A percentile compares a stretch with the other conserved stretches of the same genome.
These are phyloP conservation scores for Eurystomus gularis DNA, from an alignment of 2,113 vertebrate species.

Conservation along the genomic window DNA sequence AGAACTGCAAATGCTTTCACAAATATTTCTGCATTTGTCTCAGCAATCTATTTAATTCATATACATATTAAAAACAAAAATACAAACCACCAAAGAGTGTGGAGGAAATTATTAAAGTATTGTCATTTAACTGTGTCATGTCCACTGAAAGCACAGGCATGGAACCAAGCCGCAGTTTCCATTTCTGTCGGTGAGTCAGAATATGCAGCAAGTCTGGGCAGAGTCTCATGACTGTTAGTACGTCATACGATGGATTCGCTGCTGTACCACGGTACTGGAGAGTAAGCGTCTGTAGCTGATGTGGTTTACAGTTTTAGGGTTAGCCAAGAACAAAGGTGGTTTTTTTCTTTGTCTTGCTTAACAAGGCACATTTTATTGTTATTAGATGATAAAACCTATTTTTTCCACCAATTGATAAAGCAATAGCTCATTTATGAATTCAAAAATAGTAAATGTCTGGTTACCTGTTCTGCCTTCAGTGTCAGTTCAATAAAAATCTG, in stretches of 20 bases:
- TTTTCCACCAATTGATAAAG: not conserved
- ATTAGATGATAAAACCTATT: not conserved
- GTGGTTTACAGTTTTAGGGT: not conserved
- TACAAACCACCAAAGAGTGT: not conserved
- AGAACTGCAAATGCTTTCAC: not conserved
- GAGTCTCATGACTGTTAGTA: not conserved
- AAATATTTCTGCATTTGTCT: not conserved
- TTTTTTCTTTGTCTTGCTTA: not conserved
- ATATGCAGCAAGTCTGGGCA: conserved; percentile 16
- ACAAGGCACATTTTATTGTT: conserved; percentile 24
- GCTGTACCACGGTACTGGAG: not conserved
- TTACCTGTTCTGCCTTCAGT: conserved; percentile 97
- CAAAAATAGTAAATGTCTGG: not conserved
- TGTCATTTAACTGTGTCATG: not conserved
- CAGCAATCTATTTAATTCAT: not conserved
- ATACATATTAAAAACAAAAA: not conserved
- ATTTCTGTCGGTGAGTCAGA: conserved; percentile 52
- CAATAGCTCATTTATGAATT: not conserved
- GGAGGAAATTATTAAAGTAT: not conserved
- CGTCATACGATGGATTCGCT: not conserved
- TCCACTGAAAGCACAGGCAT: not conserved
- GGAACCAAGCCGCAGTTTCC: conserved; percentile 12
- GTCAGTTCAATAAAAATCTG: conserved; percentile 99
- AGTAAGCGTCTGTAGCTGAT: not conserved
- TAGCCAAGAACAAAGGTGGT: not conserved